Percentiles rank a stretch among this genome's conserved stretches.
Evolutionary conservation across 2,888 invertebrate genomes (phyloP).

Genomic region (Subacronicta megacephala): DNA sequence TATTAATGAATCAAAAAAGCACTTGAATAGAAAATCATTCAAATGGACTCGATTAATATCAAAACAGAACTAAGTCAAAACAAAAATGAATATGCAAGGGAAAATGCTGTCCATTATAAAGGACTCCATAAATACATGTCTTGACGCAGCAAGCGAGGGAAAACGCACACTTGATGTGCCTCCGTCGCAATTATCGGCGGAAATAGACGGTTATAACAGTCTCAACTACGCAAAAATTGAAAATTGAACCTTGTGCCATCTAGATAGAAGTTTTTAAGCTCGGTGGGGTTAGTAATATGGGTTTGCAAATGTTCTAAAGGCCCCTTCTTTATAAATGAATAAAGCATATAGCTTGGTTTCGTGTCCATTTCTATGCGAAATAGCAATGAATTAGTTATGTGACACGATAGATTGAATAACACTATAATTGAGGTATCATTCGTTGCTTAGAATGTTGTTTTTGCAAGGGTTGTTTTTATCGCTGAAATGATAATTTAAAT

Average conservation of each 20-base stretch:
- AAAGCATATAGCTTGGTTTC: constrained; percentile 53
- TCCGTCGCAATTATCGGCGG: constrained; percentile 68
- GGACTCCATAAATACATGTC: constrained; percentile 52
- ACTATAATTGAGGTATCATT: constrained; percentile 34
- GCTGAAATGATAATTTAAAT: constrained; percentile 14
- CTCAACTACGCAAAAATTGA: constrained; percentile 12
- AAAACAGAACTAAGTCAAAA: constrained; percentile 28
- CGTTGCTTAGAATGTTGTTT: constrained; percentile 4
- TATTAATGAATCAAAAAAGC: constrained; percentile 2
- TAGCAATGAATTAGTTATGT: constrained; percentile 66
- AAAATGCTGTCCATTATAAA: constrained; percentile 49
- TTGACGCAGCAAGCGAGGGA: constrained; percentile 60
- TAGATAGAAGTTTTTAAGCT: constrained; percentile 6
- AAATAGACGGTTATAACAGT: constrained; percentile 53
- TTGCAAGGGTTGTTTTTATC: constrained; percentile 4
- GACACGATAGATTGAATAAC: constrained; percentile 45
- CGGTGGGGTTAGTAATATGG: constrained; percentile 8
- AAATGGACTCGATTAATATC: background rate
- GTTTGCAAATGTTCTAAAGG: constrained; percentile 36
- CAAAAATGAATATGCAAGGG: constrained; percentile 52
- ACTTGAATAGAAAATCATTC: background rate
- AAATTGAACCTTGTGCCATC: constrained; percentile 28
- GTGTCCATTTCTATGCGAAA: constrained; percentile 62
- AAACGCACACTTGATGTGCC: constrained; percentile 71
- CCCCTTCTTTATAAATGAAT: constrained; percentile 39